A percentile compares a stretch with the other conserved stretches of the same genome.
phyloP scores from a whole-genome alignment of 2,113 vertebrate species.

The Psammodynastes pulverulentus region DNA sequence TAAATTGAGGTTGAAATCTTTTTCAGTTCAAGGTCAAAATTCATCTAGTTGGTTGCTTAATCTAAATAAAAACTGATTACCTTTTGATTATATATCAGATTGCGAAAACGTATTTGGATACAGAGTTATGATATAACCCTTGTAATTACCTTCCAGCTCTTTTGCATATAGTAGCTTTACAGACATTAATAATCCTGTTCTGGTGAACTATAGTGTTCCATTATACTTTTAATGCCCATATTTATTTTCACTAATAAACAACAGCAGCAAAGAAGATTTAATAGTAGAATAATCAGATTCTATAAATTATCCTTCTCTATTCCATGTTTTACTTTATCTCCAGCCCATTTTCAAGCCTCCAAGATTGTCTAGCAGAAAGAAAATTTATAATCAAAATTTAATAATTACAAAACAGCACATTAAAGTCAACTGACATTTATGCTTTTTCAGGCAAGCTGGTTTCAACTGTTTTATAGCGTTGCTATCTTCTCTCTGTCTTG shows the following conservation, averaged over 20 bases:
- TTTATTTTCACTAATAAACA: neutral
- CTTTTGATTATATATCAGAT: neutral
- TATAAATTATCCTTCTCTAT: neutral
- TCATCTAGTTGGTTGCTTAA: neutral
- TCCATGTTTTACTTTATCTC: neutral
- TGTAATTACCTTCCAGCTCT: neutral
- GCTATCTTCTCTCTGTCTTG: neutral
- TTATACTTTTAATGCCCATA: neutral
- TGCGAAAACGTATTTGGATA: neutral
- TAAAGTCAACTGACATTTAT: neutral
- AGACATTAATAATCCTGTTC: neutral
- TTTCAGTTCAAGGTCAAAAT: neutral
- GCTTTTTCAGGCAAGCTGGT: neutral
- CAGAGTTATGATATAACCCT: neutral
- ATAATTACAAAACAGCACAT: neutral
- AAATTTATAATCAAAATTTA: neutral
- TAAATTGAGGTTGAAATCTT: neutral
- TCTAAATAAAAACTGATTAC: neutral
- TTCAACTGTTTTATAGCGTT: neutral
- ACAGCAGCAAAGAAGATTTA: neutral
- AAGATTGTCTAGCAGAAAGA: neutral
- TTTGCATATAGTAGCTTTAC: neutral
- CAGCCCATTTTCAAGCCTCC: neutral
- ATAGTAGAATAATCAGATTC: neutral
- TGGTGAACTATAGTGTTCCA: neutral